Conservation (phyloP, 2,797 vertebrate genomes). For the Lerista edwardsae region DNA sequence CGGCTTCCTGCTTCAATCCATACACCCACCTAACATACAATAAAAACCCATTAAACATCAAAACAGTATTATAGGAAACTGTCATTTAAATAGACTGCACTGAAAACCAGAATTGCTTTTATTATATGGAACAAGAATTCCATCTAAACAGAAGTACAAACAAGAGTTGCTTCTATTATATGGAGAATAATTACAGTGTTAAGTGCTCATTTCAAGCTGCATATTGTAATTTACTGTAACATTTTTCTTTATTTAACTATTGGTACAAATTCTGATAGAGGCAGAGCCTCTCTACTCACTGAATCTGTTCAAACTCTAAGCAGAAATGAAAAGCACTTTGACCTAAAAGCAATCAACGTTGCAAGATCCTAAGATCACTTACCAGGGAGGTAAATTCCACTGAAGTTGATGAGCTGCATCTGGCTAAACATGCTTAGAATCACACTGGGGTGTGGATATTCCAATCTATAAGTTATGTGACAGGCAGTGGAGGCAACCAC, state of each 20-base stretch:
- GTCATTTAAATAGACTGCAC: background rate
- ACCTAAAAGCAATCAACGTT: background rate
- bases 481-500: background rate
- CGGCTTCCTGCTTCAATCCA: conserved; percentile 92
- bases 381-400: background rate
- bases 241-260: background rate
- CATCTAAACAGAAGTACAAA: background rate
- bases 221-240: background rate
- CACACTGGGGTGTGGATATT: too few relatives aligned
- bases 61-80: background rate
- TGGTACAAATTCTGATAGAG: background rate
- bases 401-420: background rate
- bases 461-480: too few relatives aligned
- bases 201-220: background rate
- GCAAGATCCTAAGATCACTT: background rate
- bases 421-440: too few relatives aligned
- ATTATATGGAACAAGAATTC: background rate
- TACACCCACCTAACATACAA: conserved; percentile 86
- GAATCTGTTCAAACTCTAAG: background rate
- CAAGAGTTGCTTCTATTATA: background rate
- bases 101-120: background rate
- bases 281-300: background rate
- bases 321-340: background rate
- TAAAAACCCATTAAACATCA: background rate
- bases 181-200: background rate